Conservation (phyloP, 2,888 invertebrate species). For the Strigamia crassipes region DNA sequence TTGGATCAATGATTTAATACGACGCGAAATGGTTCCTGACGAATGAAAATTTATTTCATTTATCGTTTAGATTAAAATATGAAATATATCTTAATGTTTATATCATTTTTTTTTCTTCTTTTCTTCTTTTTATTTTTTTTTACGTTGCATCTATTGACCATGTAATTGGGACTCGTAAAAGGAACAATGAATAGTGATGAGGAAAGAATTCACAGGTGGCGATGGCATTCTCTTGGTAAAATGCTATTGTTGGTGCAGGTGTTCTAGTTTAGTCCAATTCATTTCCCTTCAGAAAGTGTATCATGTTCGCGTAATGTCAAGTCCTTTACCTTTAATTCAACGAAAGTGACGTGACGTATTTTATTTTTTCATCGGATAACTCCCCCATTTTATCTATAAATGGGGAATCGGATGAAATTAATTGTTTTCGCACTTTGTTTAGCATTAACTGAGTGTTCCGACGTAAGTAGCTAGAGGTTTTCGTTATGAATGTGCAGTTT, state of each 20-base stretch:
- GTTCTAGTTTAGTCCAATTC: neutral
- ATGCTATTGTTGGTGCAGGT: conserved; percentile 11
- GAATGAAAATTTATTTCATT: neutral
- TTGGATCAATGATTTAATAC: neutral
- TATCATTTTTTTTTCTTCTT: too few relatives aligned
- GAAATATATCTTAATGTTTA: too few relatives aligned
- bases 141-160: neutral
- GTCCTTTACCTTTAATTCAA: neutral
- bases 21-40: neutral
- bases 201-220: neutral
- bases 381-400: neutral
- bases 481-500: neutral
- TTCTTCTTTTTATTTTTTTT: neutral
- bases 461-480: neutral
- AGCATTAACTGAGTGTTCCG: neutral
- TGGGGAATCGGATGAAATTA: neutral
- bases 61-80: too few relatives aligned
- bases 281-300: neutral
- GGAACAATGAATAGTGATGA: neutral
- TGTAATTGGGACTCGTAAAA: neutral
- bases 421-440: neutral
- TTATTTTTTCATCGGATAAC: neutral
- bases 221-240: neutral
- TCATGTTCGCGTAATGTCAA: neutral
- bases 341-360: neutral